Base-by-base conservation (phyloP, 2,113 vertebrate genomes). In the Gallinago media region DNA sequence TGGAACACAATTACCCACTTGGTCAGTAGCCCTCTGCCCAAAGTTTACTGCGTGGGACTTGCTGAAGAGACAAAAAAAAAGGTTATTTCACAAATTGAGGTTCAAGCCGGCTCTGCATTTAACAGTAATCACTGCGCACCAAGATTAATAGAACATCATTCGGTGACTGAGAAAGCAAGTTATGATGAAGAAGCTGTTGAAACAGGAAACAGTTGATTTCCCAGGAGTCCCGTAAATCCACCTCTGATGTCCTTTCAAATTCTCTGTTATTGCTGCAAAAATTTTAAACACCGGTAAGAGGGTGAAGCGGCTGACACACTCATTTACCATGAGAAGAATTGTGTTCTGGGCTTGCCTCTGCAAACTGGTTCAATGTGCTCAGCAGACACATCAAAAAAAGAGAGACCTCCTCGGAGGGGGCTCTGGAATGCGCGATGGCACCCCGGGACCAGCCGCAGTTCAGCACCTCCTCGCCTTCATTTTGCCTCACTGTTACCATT, bases 151-250 rank as follows among this genome's bases (percentile, higher is more conserved):
- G 96, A 73, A 76, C 92, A 96, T 90, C 89, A 17, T 34, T 94
- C 82, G 25, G 71, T 47, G 94, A 58, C 85, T 76, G 87, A 93
- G 92, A 91, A 55, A 92, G 95, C 85, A 52, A 96, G 92, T 62
- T 66, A 59, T 94, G 97, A 96, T 96, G 96, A 95, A 97, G 96
- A 97, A 96, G 97, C 94, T 95, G 94, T 93, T 95, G 95, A 68
- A 96, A 96, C 86, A 92, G 96, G 96, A 97, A 97, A n/a, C 92
- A 82, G 88, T 93, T 97, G 96, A 97, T 97, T 97, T 97, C 97
- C 97, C 97, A 59, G 54, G 95, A 88, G 96, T 58, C 86, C 92
- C 1, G 31, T 95, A 95, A 97, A 96, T 97, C 95, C 96, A 78
- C 68, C 92, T 66, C 91, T 62, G 91, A 92, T 95, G 96, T 96